phyloP scores from a whole-genome alignment of 2,888 invertebrate genomes.

The Rambutsinella grinnellia region DNA sequence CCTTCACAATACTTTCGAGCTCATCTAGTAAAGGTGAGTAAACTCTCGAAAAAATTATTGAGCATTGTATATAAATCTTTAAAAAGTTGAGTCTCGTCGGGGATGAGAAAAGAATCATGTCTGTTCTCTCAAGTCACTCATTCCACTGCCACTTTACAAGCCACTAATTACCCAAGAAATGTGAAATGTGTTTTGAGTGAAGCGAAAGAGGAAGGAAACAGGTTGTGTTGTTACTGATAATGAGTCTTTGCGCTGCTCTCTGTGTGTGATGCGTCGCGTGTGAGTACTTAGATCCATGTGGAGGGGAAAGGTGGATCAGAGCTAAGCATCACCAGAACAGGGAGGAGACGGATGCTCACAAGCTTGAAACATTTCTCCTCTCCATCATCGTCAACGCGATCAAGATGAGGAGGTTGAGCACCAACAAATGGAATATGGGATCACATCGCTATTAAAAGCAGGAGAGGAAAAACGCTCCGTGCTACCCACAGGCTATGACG shows the following conservation, averaged over 20 bases:
- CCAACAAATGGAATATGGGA: too few species aligned
- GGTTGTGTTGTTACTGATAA: background rate
- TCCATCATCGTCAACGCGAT: background rate
- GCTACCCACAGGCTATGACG: background rate
- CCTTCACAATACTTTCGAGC: too few species aligned
- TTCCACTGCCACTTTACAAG: background rate
- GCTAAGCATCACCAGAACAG: background rate
- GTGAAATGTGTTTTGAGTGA: too few species aligned
- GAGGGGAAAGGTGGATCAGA: constrained; percentile 34
- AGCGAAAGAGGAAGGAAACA: background rate
- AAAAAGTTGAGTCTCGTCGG: too few species aligned
- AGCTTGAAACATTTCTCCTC: background rate
- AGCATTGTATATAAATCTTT: too few species aligned
- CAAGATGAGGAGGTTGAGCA: background rate
- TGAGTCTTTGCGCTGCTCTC: constrained; percentile 22
- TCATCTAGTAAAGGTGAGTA: too few species aligned
- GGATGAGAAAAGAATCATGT: too few species aligned
- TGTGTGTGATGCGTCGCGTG: constrained; percentile 42
- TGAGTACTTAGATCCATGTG: constrained; percentile 42
- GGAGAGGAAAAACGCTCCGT: background rate
- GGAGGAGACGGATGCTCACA: background rate
- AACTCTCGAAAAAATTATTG: too few species aligned
- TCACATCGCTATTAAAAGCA: background rate
- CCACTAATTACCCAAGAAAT: too few species aligned
- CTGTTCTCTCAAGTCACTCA: too few species aligned